A percentile compares a stretch with the other conserved stretches of the same genome.
phyloP scores from a whole-genome alignment of 2,888 invertebrate species.

The Drosophila prolongata region DNA sequence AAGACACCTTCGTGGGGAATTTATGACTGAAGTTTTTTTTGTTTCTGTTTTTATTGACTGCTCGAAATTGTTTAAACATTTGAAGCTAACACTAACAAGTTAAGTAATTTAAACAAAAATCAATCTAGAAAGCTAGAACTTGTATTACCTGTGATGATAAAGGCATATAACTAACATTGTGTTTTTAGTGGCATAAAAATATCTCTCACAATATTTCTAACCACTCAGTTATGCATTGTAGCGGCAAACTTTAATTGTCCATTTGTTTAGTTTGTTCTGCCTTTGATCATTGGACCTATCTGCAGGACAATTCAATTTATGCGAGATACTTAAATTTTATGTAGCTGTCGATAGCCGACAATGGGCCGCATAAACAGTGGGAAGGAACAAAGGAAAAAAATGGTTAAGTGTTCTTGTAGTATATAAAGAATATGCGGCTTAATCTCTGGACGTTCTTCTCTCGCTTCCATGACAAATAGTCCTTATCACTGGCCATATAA shows the following conservation, averaged over 20 bases:
- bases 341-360: constrained; percentile 60
- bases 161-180: too few species aligned
- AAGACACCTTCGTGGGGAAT: too few species aligned
- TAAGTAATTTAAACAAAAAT: too few species aligned
- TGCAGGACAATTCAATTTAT: constrained; percentile 57
- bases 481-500: constrained; percentile 64
- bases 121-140: too few species aligned
- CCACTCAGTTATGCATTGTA: neutral
- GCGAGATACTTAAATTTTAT: constrained; percentile 72
- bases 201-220: neutral
- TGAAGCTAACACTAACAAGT: too few species aligned
- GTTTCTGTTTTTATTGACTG: too few species aligned
- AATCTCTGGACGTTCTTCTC: constrained; percentile 56
- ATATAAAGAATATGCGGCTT: constrained; percentile 57
- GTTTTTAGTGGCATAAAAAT: neutral
- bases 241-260: constrained; percentile 11
- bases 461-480: constrained; percentile 71
- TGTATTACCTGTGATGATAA: too few species aligned
- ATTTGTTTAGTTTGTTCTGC: constrained; percentile 3
- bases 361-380: constrained; percentile 50
- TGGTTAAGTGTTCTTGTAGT: constrained; percentile 22
- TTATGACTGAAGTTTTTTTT: too few species aligned
- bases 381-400: constrained; percentile 15
- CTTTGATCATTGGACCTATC: constrained; percentile 22
- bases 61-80: too few species aligned